Evolutionary conservation across 2,797 vertebrate genomes (phyloP), one percentile per base, ranked within the genome.

Genomic region (Potorous gilbertii): DNA sequence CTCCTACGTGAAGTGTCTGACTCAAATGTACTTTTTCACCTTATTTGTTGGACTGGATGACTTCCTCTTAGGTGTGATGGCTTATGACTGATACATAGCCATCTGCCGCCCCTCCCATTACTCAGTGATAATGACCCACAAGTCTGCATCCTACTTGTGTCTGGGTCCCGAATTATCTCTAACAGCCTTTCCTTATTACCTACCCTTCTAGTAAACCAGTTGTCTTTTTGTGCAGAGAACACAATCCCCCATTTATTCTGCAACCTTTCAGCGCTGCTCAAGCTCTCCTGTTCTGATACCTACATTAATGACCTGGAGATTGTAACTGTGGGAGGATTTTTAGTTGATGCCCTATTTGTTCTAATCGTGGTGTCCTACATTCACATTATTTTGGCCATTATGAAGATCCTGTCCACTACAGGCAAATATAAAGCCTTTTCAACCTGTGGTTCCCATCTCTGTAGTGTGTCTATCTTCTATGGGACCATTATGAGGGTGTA

Each of bases 31-130:
- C 46, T 98, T 97, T 95, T 97, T 98, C 81, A 95, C 97, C 87
- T n/a, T 96, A 0, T 97, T 98, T 97, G 97, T 95, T 89, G 96
- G 96, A 28, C 54, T 98, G 12, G 98, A 98, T 55, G 97, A 96
- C 66, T 97, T 98, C 28, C 96, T 98, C 62, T 94, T 98, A 81
- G 96, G 97, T 27, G 92, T 96, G 9, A 98, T 98, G 98, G 98
- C 97, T 1, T 98, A 98, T 92, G 98, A 98, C 91, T 96, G 97
- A 28, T 97, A 97, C 18, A 96, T 96, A 50, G 98, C 98, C 94
- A 96, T 98, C 93, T 98, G 97, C 54, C 92, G 90, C 5, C 97
- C 98, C 62, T 94, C 98, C 0, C 97, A 55, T 52, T 98, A 98
- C 16, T 56, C 89, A 13, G 50, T 31, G 12, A 31, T 96, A 62